Evolutionary conservation across 2,113 vertebrate genomes (phyloP).

Genomic region (Vicugna pacos): DNA sequence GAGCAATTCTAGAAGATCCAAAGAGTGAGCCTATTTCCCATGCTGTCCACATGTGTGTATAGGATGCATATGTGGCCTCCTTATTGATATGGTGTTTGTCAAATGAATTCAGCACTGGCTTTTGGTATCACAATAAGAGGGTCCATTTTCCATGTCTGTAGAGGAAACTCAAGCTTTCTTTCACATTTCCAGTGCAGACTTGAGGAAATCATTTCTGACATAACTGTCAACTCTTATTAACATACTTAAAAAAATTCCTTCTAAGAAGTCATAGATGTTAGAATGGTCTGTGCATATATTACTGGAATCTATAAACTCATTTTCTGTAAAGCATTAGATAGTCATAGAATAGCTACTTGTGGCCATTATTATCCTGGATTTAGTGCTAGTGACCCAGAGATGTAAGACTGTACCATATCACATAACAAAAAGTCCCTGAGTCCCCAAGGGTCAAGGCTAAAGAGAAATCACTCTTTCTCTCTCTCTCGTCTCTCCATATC

Average conservation of each 20-base stretch:
- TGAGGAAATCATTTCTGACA: neutral
- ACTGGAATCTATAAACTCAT: constrained; percentile 48
- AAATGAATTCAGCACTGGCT: neutral
- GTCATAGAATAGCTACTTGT: constrained; percentile 47
- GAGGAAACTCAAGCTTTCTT: neutral
- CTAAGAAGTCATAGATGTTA: constrained; percentile 15
- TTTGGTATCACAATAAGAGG: neutral
- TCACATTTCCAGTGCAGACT: neutral
- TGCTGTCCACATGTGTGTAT: neutral
- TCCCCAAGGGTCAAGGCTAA: constrained; percentile 65
- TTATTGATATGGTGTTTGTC: neutral
- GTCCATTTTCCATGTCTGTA: neutral
- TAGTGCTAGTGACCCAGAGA: constrained; percentile 75
- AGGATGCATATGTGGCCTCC: neutral
- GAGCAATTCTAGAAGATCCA: neutral
- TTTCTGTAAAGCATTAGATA: constrained; percentile 54
- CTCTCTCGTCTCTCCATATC: constrained; percentile 42
- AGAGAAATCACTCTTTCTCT: constrained; percentile 68
- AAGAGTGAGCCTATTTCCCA: neutral
- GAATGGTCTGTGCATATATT: neutral
- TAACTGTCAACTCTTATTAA: neutral
- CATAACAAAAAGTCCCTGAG: constrained; percentile 39
- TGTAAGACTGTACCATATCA: constrained; percentile 75
- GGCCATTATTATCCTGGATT: constrained; percentile 66
- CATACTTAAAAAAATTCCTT: neutral